Evolutionary conservation across 2,113 vertebrate genomes (phyloP), one percentile per base, ranked within the genome.

Genomic region (Saccopteryx leptura): DNA sequence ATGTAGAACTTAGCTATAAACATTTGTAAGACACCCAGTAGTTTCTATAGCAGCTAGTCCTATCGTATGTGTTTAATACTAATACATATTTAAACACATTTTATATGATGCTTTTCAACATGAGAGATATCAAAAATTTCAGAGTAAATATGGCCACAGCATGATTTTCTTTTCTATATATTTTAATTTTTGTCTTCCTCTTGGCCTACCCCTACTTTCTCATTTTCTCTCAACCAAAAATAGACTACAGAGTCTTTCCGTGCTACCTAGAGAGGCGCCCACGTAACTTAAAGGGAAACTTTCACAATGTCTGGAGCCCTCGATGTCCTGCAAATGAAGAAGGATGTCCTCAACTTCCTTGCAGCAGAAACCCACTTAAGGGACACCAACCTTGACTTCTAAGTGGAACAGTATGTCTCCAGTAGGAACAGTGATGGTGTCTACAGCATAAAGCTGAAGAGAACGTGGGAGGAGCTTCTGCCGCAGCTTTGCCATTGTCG

Each of bases 91-190:
- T 75, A 69, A 90, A 78, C 52, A 17, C 48, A 66, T 83, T 81
- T 96, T 80, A 89, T 33, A 50, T 91, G 69, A 71, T 26, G 23
- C 14, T 92, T 95, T 93, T 87, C 52, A 65, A 91, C 31, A 65
- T 69, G 52, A 94, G 71, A 52, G 56, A 91, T 23, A 71, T 85
- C 33, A 80, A 81, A 85, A 94, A 69, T 78, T 84, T 66, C 80
- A 72, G 83, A 84, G 10, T 85, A 85, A 75, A 92, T 94, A 81
- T 74, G 9, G 26, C 72, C 69, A 58, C 8, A 75, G 21, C 18
- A 86, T 68, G 78, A 69, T 85, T 75, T 94, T 63, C 90, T 76
- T 85, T 78, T 90, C 48, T 76, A 46, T 33, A 61, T 23, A 86
- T 68, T 71, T 68, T 33, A 88, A 91, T 4, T 17, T 72, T 82